These are phyloP conservation scores for Equus quagga DNA, from an alignment of 2,113 vertebrate genomes.

Conservation along the genomic window DNA sequence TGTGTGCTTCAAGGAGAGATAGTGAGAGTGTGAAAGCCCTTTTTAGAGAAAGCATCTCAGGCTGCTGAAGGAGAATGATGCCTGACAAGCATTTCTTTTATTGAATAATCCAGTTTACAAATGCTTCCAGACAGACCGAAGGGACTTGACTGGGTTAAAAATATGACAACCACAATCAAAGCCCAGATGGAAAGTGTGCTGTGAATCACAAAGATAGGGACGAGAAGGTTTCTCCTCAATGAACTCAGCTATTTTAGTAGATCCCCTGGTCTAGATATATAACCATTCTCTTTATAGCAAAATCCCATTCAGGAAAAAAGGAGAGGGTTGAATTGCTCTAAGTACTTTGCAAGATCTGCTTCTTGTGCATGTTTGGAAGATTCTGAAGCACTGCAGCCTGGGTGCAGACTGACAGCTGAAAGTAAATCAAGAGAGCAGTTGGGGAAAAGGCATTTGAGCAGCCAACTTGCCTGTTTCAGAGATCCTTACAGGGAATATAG, in stretches of 20 bases:
- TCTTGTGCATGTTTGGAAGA: slow-evolving; percentile 72
- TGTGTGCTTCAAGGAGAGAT: slow-evolving; percentile 14
- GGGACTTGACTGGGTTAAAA: slow-evolving; percentile 80
- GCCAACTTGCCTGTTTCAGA: slow-evolving; percentile 71
- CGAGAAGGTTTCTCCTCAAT: slow-evolving; percentile 36
- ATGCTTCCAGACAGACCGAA: slow-evolving; percentile 77
- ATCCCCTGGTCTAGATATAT: background rate
- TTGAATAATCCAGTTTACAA: slow-evolving; percentile 84
- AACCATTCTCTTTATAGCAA: slow-evolving; percentile 65
- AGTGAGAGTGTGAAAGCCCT: slow-evolving; percentile 58
- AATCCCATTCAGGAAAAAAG: slow-evolving; percentile 54
- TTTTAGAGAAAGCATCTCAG: slow-evolving; percentile 76
- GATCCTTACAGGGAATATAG: slow-evolving; percentile 64
- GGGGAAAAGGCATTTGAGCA: slow-evolving; percentile 76
- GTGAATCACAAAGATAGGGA: slow-evolving; percentile 52
- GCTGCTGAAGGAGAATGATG: slow-evolving; percentile 75
- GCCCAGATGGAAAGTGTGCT: slow-evolving; percentile 63
- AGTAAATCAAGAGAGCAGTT: slow-evolving; percentile 77
- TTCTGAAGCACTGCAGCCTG: slow-evolving; percentile 61
- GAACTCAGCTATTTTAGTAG: slow-evolving; percentile 9
- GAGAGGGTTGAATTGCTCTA: slow-evolving; percentile 56
- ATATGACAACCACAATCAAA: slow-evolving; percentile 80
- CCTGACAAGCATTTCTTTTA: slow-evolving; percentile 81
- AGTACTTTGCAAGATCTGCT: slow-evolving; percentile 73
- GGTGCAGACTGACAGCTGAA: slow-evolving; percentile 66